Percentiles rank a stretch among this genome's conserved stretches.
Evolutionary conservation across 2,888 invertebrate genomes (phyloP).

Genomic region (Chironomus riparius): DNA sequence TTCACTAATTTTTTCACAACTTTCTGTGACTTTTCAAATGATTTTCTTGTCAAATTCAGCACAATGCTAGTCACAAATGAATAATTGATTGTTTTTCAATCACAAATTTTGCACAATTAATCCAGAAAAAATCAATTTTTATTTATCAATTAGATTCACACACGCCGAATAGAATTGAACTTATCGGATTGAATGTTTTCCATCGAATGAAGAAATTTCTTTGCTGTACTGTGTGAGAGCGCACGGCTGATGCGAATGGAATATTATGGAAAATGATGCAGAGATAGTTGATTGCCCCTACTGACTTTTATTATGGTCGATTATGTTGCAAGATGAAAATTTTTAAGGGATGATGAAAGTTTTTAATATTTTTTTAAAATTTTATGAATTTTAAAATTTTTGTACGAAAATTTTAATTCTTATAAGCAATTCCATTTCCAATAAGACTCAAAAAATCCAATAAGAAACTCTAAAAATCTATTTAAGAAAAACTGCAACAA

Average conservation of each 20-base stretch:
- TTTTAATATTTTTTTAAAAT: not conserved
- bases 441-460: no score
- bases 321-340: not conserved
- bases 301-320: not conserved
- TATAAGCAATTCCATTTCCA: not conserved
- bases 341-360: not conserved
- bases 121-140: slow-evolving; percentile 22
- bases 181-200: slow-evolving; percentile 10
- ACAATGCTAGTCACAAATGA: not conserved
- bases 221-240: not conserved
- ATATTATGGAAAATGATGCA: not conserved
- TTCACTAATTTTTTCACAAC: slow-evolving; percentile 1
- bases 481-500: no score
- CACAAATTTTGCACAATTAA: slow-evolving; percentile 10
- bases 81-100: slow-evolving; percentile 3
- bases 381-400: not conserved
- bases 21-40: not conserved
- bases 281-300: not conserved
- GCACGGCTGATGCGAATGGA: not conserved
- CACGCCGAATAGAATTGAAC: slow-evolving; percentile 15
- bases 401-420: not conserved
- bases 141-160: slow-evolving; percentile 3
- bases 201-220: slow-evolving; percentile 18
- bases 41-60: not conserved
- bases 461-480: no score